Percentiles rank a stretch among this genome's conserved stretches.
Conservation (phyloP, 2,797 vertebrate species). For the Menidia menidia region DNA sequence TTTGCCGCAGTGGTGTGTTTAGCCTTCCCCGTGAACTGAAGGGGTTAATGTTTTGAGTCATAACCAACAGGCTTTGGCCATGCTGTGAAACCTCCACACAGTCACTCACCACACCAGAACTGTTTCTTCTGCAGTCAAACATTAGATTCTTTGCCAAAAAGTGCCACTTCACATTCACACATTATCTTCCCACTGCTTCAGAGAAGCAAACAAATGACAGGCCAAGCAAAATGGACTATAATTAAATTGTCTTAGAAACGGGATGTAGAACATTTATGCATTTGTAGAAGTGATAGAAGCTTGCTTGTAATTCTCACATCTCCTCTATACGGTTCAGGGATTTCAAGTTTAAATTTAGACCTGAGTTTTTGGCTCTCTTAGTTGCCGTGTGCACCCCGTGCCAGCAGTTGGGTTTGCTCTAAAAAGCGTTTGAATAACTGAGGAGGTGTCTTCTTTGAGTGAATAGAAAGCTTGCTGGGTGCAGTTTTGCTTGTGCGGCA, state of each 20-base stretch:
- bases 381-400: constrained; percentile 13
- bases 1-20: constrained; percentile 4
- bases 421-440: constrained; percentile 21
- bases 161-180: constrained; percentile 64
- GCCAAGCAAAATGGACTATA: constrained; percentile 53
- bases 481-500: constrained; percentile 61
- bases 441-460: constrained; percentile 36
- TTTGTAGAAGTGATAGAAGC: constrained; percentile 57
- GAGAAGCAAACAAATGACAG: constrained; percentile 59
- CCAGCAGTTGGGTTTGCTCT: constrained; percentile 20
- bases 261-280: constrained; percentile 40
- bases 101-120: constrained; percentile 46
- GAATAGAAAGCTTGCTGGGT: constrained; percentile 27
- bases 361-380: constrained; percentile 35
- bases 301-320: constrained; percentile 57
- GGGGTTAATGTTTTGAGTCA: constrained; percentile 66
- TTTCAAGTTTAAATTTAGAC: constrained; percentile 47
- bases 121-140: constrained; percentile 43
- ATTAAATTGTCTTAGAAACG: constrained; percentile 77
- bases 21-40: constrained; percentile 22
- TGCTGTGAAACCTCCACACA: constrained; percentile 55
- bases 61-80: constrained; percentile 50
- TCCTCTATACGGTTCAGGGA: constrained; percentile 39
- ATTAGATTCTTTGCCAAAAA: constrained; percentile 54
- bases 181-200: constrained; percentile 62